Evolutionary conservation across 2,113 vertebrate species (phyloP).

Genomic region (Tringa solitaria): DNA sequence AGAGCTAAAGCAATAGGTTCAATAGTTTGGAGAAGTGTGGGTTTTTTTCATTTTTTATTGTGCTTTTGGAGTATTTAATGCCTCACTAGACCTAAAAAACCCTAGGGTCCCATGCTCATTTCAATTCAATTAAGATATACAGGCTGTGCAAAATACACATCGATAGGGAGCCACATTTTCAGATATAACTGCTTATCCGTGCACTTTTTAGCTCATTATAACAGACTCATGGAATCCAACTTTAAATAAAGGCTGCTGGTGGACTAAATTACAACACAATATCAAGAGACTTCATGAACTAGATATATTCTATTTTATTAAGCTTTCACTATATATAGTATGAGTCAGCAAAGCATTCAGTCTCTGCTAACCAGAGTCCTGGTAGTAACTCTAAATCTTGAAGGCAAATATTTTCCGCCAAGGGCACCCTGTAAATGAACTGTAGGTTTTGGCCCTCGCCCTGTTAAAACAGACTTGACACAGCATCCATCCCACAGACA

Average conservation of each 20-base stretch:
- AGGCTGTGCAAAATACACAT: slow-evolving; percentile 57
- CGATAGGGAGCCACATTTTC: slow-evolving; percentile 60
- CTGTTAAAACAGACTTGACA: background rate
- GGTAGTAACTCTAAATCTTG: background rate
- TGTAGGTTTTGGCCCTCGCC: background rate
- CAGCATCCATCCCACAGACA: background rate
- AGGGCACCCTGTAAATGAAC: background rate
- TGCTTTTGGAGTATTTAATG: slow-evolving; percentile 59
- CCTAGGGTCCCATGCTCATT: slow-evolving; percentile 49
- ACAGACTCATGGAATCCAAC: slow-evolving; percentile 35
- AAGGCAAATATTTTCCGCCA: slow-evolving; percentile 19
- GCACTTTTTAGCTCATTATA: slow-evolving; percentile 67
- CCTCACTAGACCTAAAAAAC: slow-evolving; percentile 64
- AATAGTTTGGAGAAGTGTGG: background rate
- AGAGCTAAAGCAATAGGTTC: background rate
- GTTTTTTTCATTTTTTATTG: background rate
- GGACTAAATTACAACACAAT: slow-evolving; percentile 62
- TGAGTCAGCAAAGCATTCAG: slow-evolving; percentile 49
- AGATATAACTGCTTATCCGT: slow-evolving; percentile 66
- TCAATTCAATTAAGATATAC: slow-evolving; percentile 71
- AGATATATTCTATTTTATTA: slow-evolving; percentile 50
- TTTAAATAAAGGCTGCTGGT: slow-evolving; percentile 67
- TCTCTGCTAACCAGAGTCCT: background rate
- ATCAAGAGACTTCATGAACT: slow-evolving; percentile 44
- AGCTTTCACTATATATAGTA: background rate